Conservation (phyloP, 1,140 invertebrate species). For the Anastrepha obliqua region DNA sequence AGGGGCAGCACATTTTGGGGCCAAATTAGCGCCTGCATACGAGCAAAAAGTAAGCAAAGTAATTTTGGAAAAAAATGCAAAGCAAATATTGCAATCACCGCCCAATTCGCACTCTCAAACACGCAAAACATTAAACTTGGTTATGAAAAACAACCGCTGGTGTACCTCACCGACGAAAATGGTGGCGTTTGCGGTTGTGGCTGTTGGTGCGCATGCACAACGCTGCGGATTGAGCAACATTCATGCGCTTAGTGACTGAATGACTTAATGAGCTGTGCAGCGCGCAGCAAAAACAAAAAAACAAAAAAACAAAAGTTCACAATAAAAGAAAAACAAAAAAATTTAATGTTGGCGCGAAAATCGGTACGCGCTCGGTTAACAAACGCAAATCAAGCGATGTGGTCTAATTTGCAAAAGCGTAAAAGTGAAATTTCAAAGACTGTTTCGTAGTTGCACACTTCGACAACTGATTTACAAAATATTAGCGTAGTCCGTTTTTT, state of each 20-base stretch:
- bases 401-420: constrained; percentile 35
- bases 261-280: background rate
- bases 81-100: constrained; percentile 8
- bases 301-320: background rate
- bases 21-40: constrained; percentile 35
- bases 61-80: constrained; percentile 9
- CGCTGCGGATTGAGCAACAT: background rate
- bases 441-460: constrained; percentile 24
- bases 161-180: constrained; percentile 12
- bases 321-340: background rate
- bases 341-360: background rate
- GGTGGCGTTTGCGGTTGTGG: background rate
- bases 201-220: background rate
- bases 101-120: background rate
- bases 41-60: background rate
- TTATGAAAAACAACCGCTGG: constrained; percentile 9
- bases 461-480: background rate
- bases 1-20: constrained; percentile 14
- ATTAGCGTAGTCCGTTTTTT: constrained; percentile 9
- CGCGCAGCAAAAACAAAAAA: background rate
- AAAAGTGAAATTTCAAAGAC: constrained; percentile 44
- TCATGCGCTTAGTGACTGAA: background rate
- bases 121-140: constrained; percentile 33
- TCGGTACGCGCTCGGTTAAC: background rate
- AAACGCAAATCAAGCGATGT: constrained; percentile 37